These are phyloP conservation scores for Laupala kohalensis DNA, from an alignment of 1,140 invertebrate genomes.

Conservation along the genomic window DNA sequence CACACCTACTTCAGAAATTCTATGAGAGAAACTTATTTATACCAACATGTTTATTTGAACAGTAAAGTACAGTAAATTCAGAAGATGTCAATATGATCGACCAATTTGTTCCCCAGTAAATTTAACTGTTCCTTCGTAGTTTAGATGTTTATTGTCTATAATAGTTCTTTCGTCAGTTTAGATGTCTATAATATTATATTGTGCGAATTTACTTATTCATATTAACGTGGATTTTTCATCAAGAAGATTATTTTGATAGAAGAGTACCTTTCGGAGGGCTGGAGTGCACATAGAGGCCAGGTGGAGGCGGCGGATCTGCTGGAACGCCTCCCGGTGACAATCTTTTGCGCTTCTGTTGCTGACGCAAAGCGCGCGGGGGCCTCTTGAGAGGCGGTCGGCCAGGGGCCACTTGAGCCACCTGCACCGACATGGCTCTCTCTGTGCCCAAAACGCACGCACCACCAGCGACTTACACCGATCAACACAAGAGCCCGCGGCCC, in stretches of 20 bases:
- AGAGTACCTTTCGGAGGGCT: conserved; percentile 24
- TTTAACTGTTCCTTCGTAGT: neutral
- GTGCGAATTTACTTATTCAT: neutral
- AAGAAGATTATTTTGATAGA: neutral
- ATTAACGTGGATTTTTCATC: neutral
- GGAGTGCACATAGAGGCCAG: conserved; percentile 24
- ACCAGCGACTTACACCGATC: no score
- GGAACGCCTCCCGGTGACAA: neutral
- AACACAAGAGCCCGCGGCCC: no score
- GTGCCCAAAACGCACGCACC: no score
- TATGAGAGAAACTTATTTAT: no score
- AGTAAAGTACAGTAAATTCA: neutral
- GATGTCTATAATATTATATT: neutral
- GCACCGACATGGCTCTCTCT: conserved; percentile 1
- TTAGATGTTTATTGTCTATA: neutral
- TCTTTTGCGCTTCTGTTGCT: conserved; percentile 3
- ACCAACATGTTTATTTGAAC: no score
- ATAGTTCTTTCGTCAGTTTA: neutral
- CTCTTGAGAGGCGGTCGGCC: neutral
- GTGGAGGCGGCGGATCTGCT: conserved; percentile 1
- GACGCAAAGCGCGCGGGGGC: no score
- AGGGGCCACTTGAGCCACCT: neutral
- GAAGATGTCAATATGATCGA: neutral
- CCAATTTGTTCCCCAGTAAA: neutral
- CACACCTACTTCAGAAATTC: no score